Percentiles rank a stretch among this genome's conserved stretches.
Conservation (phyloP, 2,113 vertebrate genomes). For the Sialia sialis region DNA sequence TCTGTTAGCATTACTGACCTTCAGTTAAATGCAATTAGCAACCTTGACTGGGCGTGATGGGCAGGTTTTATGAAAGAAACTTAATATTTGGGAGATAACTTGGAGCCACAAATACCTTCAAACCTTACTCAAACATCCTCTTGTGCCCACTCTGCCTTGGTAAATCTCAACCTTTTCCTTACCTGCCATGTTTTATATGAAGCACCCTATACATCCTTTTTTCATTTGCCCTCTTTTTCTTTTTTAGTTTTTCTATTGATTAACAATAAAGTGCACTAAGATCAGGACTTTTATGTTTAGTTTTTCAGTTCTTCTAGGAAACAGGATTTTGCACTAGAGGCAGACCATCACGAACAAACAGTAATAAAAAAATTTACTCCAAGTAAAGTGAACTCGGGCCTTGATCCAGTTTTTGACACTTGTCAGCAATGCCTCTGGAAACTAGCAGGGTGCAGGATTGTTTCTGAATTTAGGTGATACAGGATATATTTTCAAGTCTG, state of each 20-base stretch:
- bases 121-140: neutral
- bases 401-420: neutral
- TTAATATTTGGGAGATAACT: neutral
- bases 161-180: neutral
- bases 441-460: neutral
- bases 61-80: neutral
- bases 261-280: neutral
- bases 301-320: neutral
- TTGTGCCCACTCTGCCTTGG: neutral
- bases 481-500: neutral
- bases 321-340: neutral
- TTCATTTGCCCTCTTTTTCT: neutral
- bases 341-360: neutral
- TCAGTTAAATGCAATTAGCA: neutral
- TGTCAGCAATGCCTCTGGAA: neutral
- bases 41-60: neutral
- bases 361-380: neutral
- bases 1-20: neutral
- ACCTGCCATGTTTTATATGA: neutral
- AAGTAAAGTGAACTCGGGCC: neutral
- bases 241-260: neutral
- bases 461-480: neutral
- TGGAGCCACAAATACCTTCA: neutral
- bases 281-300: neutral
- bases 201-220: neutral